These are phyloP conservation scores for Lacerta bilineata DNA, from an alignment of 2,797 vertebrate species.

Conservation along the genomic window DNA sequence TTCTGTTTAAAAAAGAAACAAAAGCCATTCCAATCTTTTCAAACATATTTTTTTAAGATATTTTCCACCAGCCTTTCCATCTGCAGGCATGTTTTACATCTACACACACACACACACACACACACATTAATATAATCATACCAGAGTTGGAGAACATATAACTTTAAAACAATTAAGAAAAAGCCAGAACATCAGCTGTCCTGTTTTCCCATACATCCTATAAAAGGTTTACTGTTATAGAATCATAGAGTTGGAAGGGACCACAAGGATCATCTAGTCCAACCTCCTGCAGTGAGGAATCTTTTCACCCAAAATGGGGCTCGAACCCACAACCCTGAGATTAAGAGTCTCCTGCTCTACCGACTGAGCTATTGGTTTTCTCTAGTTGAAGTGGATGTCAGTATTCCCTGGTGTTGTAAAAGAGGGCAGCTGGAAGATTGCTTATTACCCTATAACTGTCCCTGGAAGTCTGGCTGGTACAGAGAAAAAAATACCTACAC, in stretches of 20 bases:
- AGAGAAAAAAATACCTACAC: neutral
- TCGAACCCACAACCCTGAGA: no score
- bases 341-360: no score
- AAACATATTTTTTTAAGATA: constrained; percentile 1
- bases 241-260: no score
- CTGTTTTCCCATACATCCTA: no score
- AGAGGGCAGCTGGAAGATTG: neutral
- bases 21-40: neutral
- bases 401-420: neutral
- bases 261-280: no score
- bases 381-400: neutral
- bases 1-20: neutral
- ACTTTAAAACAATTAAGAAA: neutral
- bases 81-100: no score
- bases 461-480: neutral
- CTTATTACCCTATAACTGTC: neutral
- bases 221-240: no score
- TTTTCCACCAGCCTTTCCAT: neutral
- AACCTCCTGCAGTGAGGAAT: no score
- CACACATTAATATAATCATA: neutral
- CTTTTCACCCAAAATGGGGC: no score
- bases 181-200: neutral
- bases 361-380: neutral
- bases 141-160: neutral
- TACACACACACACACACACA: no score